Evolutionary conservation across 2,888 invertebrate genomes (phyloP).

Genomic region (Phalangium opilio): DNA sequence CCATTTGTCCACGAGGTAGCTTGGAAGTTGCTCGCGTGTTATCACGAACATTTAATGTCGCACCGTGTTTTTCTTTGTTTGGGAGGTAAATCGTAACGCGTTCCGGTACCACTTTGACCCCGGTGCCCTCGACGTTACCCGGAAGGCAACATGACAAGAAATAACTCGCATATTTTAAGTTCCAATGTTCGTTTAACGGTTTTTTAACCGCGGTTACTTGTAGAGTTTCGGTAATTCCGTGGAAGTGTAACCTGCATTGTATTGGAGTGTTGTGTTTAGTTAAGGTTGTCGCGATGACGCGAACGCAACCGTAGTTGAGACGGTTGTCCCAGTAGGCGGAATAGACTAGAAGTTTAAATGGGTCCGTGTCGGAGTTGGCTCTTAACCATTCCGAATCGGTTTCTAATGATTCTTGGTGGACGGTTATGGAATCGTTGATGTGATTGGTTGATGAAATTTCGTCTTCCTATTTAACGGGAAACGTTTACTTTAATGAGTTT

Average conservation of each 20-base stretch:
- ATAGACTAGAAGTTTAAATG: slow-evolving; percentile 12
- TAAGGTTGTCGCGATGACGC: slow-evolving; percentile 11
- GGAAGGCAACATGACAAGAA: slow-evolving; percentile 12
- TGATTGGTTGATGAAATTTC: no score
- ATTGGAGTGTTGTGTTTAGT: slow-evolving; percentile 9
- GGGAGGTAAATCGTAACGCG: slow-evolving; percentile 8
- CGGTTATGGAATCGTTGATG: no score
- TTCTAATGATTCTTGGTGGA: no score
- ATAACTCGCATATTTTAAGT: slow-evolving; percentile 11
- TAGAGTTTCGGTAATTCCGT: slow-evolving; percentile 2
- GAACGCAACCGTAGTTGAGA: slow-evolving; percentile 8
- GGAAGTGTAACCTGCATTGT: slow-evolving; percentile 7
- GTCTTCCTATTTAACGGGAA: no score
- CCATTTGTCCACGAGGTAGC: slow-evolving; percentile 15
- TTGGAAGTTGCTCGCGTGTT: slow-evolving; percentile 9
- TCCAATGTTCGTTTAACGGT: slow-evolving; percentile 18
- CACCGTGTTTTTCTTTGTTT: not conserved
- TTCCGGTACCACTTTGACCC: slow-evolving; percentile 5
- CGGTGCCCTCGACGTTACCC: not conserved
- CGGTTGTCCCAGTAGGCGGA: slow-evolving; percentile 16
- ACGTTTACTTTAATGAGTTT: no score
- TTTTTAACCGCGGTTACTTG: slow-evolving; percentile 6
- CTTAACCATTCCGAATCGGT: not conserved
- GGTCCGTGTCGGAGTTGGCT: not conserved
- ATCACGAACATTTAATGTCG: slow-evolving; percentile 8